Evolutionary conservation across 2,113 vertebrate species (phyloP).

Genomic region (Sturnus vulgaris): DNA sequence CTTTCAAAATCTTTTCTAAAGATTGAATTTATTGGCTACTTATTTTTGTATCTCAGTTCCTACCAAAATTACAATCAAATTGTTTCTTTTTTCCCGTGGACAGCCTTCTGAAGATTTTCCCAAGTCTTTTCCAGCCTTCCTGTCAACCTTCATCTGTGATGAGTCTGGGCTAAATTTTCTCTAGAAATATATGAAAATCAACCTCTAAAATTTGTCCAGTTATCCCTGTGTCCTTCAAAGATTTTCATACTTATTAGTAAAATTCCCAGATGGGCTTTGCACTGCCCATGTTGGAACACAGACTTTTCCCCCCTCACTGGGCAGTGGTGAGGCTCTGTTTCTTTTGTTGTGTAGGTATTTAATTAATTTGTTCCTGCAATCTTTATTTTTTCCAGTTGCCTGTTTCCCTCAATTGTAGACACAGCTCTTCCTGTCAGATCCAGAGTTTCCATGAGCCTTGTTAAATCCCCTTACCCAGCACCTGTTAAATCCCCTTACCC

Average conservation of each 20-base stretch:
- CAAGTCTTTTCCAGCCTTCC: not conserved
- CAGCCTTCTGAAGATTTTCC: not conserved
- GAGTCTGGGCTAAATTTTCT: not conserved
- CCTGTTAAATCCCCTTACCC: accelerated
- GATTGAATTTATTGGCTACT: not conserved
- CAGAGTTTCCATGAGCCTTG: accelerated
- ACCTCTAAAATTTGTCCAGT: not conserved
- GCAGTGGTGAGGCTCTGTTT: not conserved
- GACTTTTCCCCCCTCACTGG: not conserved
- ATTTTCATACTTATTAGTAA: not conserved
- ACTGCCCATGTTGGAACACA: accelerated
- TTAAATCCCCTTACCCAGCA: not conserved
- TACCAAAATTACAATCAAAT: not conserved
- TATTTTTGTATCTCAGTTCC: not conserved
- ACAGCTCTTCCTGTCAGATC: not conserved
- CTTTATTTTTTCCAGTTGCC: not conserved
- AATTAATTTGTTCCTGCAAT: not conserved
- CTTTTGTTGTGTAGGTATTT: not conserved
- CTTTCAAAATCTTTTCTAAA: not conserved
- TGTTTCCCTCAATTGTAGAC: not conserved
- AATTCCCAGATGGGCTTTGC: not conserved
- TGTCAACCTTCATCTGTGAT: not conserved
- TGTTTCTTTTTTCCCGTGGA: not conserved
- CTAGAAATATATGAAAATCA: not conserved
- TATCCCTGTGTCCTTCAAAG: not conserved